phyloP scores from a whole-genome alignment of 2,888 invertebrate genomes.

The Hedya salicella region DNA sequence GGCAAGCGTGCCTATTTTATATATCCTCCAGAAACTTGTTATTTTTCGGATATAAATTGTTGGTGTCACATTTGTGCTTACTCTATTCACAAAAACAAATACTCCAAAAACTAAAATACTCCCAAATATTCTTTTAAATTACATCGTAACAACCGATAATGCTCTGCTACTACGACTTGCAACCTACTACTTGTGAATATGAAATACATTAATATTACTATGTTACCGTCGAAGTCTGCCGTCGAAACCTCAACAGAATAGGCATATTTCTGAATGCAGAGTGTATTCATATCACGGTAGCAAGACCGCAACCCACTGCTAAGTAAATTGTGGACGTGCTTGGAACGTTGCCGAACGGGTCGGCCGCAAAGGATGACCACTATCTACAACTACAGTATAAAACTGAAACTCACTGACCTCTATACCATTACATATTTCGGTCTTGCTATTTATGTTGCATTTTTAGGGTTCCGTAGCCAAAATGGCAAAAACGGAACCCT shows the following conservation, averaged over 20 bases:
- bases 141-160: no score
- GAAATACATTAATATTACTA: background rate
- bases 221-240: slow-evolving; percentile 4
- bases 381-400: slow-evolving; percentile 48
- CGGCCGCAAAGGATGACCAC: slow-evolving; percentile 64
- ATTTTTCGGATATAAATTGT: no score
- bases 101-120: no score
- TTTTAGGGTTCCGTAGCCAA: no score
- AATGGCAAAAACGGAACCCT: no score
- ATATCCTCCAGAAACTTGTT: no score
- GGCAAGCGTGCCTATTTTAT: no score
- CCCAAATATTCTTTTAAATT: no score
- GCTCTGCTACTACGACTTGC: no score
- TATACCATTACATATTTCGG: slow-evolving; percentile 18
- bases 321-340: slow-evolving; percentile 83
- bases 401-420: slow-evolving; percentile 37
- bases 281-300: slow-evolving; percentile 76
- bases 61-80: no score
- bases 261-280: slow-evolving; percentile 62
- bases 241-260: slow-evolving; percentile 32
- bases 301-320: slow-evolving; percentile 69
- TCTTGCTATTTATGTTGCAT: background rate
- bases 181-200: background rate
- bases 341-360: slow-evolving; percentile 79
- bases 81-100: no score